phyloP scores from a whole-genome alignment of 2,113 vertebrate species.

The Recurvirostra avosetta region DNA sequence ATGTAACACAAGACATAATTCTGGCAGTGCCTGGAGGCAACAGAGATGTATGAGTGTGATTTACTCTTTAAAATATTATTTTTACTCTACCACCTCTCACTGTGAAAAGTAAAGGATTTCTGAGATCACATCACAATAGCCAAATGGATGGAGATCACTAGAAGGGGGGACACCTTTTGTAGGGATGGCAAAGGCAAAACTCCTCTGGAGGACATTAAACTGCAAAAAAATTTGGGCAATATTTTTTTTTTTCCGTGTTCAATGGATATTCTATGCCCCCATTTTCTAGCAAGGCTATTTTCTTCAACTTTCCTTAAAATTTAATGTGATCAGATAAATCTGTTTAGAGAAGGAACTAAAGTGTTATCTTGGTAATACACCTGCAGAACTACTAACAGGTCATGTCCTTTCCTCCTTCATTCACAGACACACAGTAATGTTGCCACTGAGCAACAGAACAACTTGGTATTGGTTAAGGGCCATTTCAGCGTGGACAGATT shows the following conservation, averaged over 20 bases:
- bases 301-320: background rate
- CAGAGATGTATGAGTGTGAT: background rate
- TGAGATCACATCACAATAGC: background rate
- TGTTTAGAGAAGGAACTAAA: background rate
- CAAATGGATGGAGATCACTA: background rate
- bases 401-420: background rate
- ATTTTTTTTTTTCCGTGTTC: background rate
- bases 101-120: background rate
- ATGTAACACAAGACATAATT: background rate
- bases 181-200: background rate
- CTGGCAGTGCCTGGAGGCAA: background rate
- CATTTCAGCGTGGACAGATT: background rate
- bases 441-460: background rate
- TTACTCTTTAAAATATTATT: background rate
- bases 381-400: background rate
- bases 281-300: background rate
- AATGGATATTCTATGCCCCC: background rate
- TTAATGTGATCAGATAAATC: background rate
- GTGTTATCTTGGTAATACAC: background rate
- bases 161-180: fast-evolving
- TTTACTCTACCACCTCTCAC: background rate
- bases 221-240: background rate
- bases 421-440: background rate
- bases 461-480: background rate
- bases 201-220: background rate